Evolutionary conservation across 37 sponge, comb jelly and placozoan genomes (phyloP).

Genomic region (Petrosia ficiformis): DNA sequence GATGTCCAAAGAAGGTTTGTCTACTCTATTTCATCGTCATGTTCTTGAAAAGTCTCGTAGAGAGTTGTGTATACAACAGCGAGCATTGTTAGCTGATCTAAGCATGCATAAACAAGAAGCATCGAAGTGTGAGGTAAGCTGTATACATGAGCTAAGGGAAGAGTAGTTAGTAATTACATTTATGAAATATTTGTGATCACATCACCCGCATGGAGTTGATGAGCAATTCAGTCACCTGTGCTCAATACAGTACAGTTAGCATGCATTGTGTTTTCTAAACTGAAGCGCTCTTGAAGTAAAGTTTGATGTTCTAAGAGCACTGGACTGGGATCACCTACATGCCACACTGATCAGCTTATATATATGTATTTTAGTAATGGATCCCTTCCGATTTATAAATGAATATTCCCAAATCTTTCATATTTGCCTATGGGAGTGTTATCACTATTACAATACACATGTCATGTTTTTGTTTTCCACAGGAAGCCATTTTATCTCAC

Average conservation of each 20-base stretch:
- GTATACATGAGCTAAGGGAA: too few species aligned
- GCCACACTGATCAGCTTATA: too few species aligned
- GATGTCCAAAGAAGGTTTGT: constrained; percentile 26
- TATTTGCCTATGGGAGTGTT: background rate
- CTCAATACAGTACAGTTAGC: background rate
- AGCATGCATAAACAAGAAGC: constrained; percentile 48
- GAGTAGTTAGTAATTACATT: too few species aligned
- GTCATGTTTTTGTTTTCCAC: background rate
- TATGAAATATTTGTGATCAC: too few species aligned
- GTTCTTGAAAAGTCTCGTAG: constrained; percentile 29
- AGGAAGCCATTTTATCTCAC: constrained; percentile 12
- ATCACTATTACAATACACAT: background rate
- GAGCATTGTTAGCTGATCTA: constrained; percentile 50
- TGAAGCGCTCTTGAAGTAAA: too few species aligned
- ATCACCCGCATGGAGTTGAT: too few species aligned
- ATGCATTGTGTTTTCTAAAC: background rate
- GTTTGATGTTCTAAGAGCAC: too few species aligned
- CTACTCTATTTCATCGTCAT: constrained; percentile 21
- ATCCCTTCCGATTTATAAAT: too few species aligned
- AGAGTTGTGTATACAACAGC: constrained; percentile 24
- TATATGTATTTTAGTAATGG: too few species aligned
- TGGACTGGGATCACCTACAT: too few species aligned
- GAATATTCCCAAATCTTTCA: too few species aligned
- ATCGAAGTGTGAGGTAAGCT: constrained; percentile 11
- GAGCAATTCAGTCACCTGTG: too few species aligned